Percentiles rank a stretch among this genome's conserved stretches.
phyloP scores from a whole-genome alignment of 2,888 invertebrate genomes.

The Coremacera marginata region DNA sequence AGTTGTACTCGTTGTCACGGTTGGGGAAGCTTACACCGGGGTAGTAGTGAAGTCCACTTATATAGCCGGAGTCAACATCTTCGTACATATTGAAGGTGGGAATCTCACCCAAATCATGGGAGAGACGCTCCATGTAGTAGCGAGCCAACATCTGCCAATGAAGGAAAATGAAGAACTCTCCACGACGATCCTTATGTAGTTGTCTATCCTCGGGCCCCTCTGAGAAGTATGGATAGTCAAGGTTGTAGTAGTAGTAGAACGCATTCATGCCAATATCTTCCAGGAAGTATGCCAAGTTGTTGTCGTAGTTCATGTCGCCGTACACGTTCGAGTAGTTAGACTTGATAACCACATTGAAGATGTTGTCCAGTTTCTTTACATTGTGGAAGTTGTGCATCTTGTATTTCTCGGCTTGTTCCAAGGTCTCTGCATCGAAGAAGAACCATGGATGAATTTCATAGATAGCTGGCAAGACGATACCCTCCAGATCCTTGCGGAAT shows the following conservation, averaged over 20 bases:
- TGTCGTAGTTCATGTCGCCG: slow-evolving; percentile 73
- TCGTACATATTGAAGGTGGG: slow-evolving; percentile 72
- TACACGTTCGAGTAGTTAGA: slow-evolving; percentile 78
- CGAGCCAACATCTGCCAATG: slow-evolving; percentile 71
- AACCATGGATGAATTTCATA: slow-evolving; percentile 78
- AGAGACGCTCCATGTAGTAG: slow-evolving; percentile 74
- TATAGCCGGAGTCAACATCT: slow-evolving; percentile 75
- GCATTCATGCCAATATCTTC: slow-evolving; percentile 83
- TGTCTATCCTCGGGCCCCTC: slow-evolving; percentile 68
- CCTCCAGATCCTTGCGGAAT: slow-evolving; percentile 73
- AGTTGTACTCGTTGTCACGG: slow-evolving; percentile 73
- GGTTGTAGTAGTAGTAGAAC: slow-evolving; percentile 77
- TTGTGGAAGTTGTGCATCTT: slow-evolving; percentile 74
- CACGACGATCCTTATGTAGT: slow-evolving; percentile 66
- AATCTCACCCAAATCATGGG: slow-evolving; percentile 78
- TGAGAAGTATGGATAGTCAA: slow-evolving; percentile 80
- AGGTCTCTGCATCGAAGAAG: slow-evolving; percentile 74
- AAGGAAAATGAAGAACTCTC: slow-evolving; percentile 69
- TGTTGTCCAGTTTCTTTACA: slow-evolving; percentile 69
- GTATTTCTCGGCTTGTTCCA: slow-evolving; percentile 69
- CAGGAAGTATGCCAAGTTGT: slow-evolving; percentile 78
- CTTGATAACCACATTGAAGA: slow-evolving; percentile 74
- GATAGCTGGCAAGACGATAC: slow-evolving; percentile 75
- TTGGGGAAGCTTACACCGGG: slow-evolving; percentile 78
- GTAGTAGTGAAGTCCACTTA: slow-evolving; percentile 74